These are phyloP conservation scores for Mastacembelus armatus DNA, from an alignment of 2,797 vertebrate species.

Conservation along the genomic window DNA sequence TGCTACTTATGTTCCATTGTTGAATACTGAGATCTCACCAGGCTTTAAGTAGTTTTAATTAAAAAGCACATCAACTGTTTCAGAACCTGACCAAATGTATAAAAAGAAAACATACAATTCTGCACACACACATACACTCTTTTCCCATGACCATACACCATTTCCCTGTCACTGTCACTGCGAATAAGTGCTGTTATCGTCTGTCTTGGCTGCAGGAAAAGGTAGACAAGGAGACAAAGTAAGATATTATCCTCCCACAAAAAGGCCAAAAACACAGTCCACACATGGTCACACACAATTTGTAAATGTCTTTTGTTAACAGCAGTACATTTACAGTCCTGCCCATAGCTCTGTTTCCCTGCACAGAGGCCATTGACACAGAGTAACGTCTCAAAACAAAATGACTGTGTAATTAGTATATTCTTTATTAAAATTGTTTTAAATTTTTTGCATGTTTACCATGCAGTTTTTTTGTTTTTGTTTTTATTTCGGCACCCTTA, in stretches of 20 bases:
- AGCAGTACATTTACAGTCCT: conserved; percentile 22
- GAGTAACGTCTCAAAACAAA: conserved; percentile 1
- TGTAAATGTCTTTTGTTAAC: conserved; percentile 62
- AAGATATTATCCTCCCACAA: conserved; percentile 55
- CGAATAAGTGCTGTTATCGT: conserved; percentile 71
- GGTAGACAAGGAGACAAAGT: conserved; percentile 57
- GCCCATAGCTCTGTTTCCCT: not conserved
- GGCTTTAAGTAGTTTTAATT: conserved; percentile 48
- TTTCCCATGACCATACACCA: conserved; percentile 19
- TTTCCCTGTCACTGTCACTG: conserved; percentile 53
- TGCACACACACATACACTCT: conserved; percentile 3
- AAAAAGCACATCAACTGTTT: conserved; percentile 37
- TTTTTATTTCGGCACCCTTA: not conserved
- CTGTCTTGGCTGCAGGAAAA: conserved; percentile 66
- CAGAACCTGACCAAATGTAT: conserved; percentile 34
- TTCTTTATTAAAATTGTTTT: not conserved
- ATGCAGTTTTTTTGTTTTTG: not conserved
- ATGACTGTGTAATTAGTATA: not conserved
- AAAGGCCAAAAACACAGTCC: conserved; percentile 46
- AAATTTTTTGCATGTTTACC: not conserved
- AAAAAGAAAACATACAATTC: conserved; percentile 44
- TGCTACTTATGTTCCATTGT: conserved; percentile 15
- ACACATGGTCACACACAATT: conserved; percentile 2
- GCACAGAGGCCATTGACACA: not conserved
- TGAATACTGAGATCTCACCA: conserved; percentile 33